Percentiles rank a stretch among this genome's conserved stretches.
Conservation (phyloP, 1,140 invertebrate genomes). For the Telenomus remus region DNA sequence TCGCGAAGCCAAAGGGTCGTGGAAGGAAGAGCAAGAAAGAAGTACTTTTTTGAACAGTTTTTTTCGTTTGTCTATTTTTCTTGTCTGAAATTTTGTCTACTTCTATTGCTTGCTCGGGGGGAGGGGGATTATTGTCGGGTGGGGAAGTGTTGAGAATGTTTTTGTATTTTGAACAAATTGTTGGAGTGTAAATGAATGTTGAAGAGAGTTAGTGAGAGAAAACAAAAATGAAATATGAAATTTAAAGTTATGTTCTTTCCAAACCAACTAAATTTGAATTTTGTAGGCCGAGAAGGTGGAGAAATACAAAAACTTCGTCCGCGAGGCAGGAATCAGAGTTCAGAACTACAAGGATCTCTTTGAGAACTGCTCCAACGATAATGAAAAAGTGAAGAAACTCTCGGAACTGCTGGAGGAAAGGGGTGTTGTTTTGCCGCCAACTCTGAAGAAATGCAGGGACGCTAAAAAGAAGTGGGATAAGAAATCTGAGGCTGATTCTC, state of each 20-base stretch:
- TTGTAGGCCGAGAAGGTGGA: slow-evolving; percentile 59
- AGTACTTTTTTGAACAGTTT: background rate
- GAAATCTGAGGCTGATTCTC: slow-evolving; percentile 59
- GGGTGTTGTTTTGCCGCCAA: slow-evolving; percentile 64
- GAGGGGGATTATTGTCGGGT: no score
- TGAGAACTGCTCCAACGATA: slow-evolving; percentile 61
- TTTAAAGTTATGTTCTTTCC: slow-evolving; percentile 4
- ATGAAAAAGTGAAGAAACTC: slow-evolving; percentile 59
- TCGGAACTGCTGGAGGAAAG: slow-evolving; percentile 63
- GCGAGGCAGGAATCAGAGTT: slow-evolving; percentile 63
- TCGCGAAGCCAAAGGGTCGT: slow-evolving; percentile 21
- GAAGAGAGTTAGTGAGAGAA: no score
- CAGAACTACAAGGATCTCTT: slow-evolving; percentile 64
- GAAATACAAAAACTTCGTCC: slow-evolving; percentile 63
- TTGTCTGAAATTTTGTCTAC: background rate
- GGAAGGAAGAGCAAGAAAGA: slow-evolving; percentile 8
- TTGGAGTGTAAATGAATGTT: no score
- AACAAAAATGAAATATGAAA: background rate
- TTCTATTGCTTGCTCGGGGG: no score
- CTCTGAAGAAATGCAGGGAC: slow-evolving; percentile 66
- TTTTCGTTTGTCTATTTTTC: background rate
- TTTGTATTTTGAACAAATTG: no score
- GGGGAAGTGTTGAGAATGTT: no score
- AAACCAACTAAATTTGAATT: slow-evolving; percentile 1
- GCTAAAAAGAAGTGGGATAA: slow-evolving; percentile 60